Base-by-base conservation (phyloP, 2,113 vertebrate species). In the Sorex araneus region DNA sequence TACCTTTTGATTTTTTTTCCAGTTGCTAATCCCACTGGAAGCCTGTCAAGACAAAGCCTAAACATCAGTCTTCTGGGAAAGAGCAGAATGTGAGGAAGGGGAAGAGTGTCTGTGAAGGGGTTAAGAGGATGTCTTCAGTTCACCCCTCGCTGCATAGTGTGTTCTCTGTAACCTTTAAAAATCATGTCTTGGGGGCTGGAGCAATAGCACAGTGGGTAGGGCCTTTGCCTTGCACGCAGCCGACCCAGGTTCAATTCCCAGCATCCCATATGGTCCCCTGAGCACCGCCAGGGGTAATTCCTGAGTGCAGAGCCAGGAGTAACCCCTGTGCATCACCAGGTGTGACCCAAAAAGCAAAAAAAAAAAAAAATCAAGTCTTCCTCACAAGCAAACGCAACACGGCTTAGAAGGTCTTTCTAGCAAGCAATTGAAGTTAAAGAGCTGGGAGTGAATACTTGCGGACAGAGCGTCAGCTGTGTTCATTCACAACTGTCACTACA, bases 331-430 rank as follows among this genome's bases (percentile, higher is more conserved):
- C n/a, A n/a, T n/a, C n/a, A n/a, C n/a, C n/a, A n/a, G n/a, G n/a
- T n/a, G n/a, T n/a, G n/a, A n/a, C n/a, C n/a, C n/a, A n/a, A n/a
- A n/a, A n/a, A n/a, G n/a, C n/a, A n/a, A n/a, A 54, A 93, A 93
- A 96, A 54, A 93, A 93, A 96, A 54, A 93, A 93, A 96, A 1
- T 73, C 30, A 90, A 60, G 8, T 75, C 74, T 95, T 88, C 75
- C 73, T 70, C 36, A 92, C 34, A 63, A 40, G 87, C 70, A 91
- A 45, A 28, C 36, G 74, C 69, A 87, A 69, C 4, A 43, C 71
- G 74, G 89, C 92, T 36, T 43, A 36, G 40, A 64, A 90, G 63
- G 13, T 77, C 86, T 95, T 92, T 89, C 86, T 77, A n/a, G 66
- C 67, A 92, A 95, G 84, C 34, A 84, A 71, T 84, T 78, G 84